A percentile compares a stretch with the other conserved stretches of the same genome.
Evolutionary conservation across 2,113 vertebrate genomes (phyloP).

Genomic region (Limanda limanda): DNA sequence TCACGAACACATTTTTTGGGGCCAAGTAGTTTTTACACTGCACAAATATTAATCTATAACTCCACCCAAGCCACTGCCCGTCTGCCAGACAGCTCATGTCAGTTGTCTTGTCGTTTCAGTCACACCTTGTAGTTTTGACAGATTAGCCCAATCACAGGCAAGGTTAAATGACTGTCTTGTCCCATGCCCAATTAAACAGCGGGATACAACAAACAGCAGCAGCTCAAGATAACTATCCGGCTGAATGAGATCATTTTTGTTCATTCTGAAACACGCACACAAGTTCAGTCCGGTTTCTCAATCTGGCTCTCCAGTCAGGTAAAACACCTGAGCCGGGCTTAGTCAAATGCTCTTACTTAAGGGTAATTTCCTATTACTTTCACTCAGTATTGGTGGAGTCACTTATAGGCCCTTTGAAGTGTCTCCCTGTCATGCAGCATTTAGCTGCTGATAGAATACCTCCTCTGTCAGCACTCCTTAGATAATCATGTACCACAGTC

Average conservation of each 20-base stretch:
- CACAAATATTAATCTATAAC: constrained; percentile 22
- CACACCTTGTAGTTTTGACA: constrained; percentile 66
- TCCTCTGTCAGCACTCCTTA: constrained; percentile 75
- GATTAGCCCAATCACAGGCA: constrained; percentile 59
- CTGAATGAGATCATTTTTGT: constrained; percentile 18
- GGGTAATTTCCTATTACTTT: constrained; percentile 78
- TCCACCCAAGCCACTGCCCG: constrained; percentile 21
- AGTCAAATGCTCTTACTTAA: constrained; percentile 68
- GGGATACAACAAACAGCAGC: constrained; percentile 39
- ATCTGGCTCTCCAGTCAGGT: constrained; percentile 64
- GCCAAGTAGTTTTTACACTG: neutral
- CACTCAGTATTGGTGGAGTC: constrained; percentile 74
- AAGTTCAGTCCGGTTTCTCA: constrained; percentile 48
- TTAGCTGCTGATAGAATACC: constrained; percentile 79
- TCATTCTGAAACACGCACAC: constrained; percentile 26
- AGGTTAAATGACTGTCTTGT: constrained; percentile 67
- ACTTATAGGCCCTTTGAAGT: constrained; percentile 82
- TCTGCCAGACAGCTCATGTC: constrained; percentile 52
- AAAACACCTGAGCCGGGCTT: constrained; percentile 56
- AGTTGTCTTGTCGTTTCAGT: constrained; percentile 60
- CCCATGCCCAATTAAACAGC: constrained; percentile 58
- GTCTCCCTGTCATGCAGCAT: constrained; percentile 79
- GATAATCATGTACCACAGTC: constrained; percentile 77
- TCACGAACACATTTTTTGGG: constrained; percentile 1
- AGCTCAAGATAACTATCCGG: constrained; percentile 21